Base-by-base conservation (phyloP, 2,797 vertebrate genomes). In the Hydrocynus forskahlii region DNA sequence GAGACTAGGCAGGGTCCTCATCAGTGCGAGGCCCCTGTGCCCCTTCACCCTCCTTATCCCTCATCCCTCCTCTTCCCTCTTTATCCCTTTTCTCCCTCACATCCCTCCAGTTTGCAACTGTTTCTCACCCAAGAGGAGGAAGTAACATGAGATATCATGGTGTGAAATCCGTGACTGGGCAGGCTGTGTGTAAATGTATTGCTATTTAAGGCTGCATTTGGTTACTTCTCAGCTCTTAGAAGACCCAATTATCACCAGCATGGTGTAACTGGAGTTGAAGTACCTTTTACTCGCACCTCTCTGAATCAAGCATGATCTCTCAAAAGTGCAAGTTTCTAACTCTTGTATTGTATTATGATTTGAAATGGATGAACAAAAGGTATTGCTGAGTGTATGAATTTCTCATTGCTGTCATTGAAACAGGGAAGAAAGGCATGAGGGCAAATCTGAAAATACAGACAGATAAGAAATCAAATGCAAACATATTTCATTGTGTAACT, bases 1-100 rank as follows among this genome's bases (percentile, higher is more conserved):
- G 17, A 66, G 59, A 75, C 29, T 73, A 35, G 80, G 66, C 45
- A 66, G 19, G 23, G 57, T 76, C 40, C 64, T 62, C 59, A 78
- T 73, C 60, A 71, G 45, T 59, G 38, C 35, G 10, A 12, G n/a
- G 48, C 75, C 21, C 29, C 23, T 57, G 38, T 17, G 35, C 16
- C n/a, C 50, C 57, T 35, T 69, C 29, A n/a, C 43, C 55, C 23
- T 55, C 16, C 17, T 43, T 68, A 72, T 25, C 43, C 60, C 25
- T 40, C 25, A 4, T 14, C 54, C 55, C 45, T 52, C 10, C 17
- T 23, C 21, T 14, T 19, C 13, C 10, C 29, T 59, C 48, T 63
- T 43, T 7, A 2, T n/a, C 21, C 48, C 66, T 19, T 23, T 23
- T 7, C 40, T 78, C 70, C 48, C 48, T 5, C 38, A 19, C 38